Evolutionary conservation across 2,888 invertebrate genomes (phyloP).

Genomic region (Lasioglossum morio): DNA sequence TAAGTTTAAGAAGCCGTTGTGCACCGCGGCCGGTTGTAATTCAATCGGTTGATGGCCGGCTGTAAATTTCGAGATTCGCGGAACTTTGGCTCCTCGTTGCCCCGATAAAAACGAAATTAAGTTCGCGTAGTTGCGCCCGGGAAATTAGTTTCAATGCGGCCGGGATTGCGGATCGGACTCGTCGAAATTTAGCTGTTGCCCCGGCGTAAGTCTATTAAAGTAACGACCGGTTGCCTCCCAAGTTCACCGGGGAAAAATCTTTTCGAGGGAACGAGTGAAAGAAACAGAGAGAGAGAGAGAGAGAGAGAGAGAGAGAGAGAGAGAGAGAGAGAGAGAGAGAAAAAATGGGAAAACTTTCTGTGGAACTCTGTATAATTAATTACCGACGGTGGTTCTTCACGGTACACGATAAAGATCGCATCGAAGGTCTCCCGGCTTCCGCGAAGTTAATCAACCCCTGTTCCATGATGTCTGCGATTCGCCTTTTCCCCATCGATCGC

Average conservation of each 20-base stretch:
- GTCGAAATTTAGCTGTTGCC: slow-evolving; percentile 46
- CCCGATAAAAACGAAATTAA: slow-evolving; percentile 21
- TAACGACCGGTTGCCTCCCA: slow-evolving; percentile 26
- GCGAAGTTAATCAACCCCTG: slow-evolving; percentile 51
- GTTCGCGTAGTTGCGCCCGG: slow-evolving; percentile 20
- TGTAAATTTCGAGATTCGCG: slow-evolving; percentile 2
- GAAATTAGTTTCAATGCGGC: slow-evolving; percentile 43
- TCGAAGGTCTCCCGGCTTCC: slow-evolving; percentile 49
- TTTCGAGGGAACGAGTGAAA: slow-evolving; percentile 5
- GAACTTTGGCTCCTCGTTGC: slow-evolving; percentile 12
- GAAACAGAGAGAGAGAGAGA: slow-evolving; percentile 41
- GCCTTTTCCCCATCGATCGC: slow-evolving; percentile 41
- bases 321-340: slow-evolving; percentile 4
- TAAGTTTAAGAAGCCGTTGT: background rate
- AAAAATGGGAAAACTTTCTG: slow-evolving; percentile 54
- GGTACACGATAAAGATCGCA: slow-evolving; percentile 54
- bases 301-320: slow-evolving; percentile 20
- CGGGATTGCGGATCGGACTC: slow-evolving; percentile 33
- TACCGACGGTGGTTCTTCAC: slow-evolving; percentile 47
- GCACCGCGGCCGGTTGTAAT: background rate
- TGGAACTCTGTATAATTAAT: slow-evolving; percentile 54
- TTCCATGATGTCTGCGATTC: slow-evolving; percentile 46
- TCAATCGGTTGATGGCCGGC: background rate
- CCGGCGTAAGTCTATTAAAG: slow-evolving; percentile 46
- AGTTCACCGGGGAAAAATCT: slow-evolving; percentile 25